These are phyloP conservation scores for Pelvicachromis taeniatus DNA, from an alignment of 2,113 vertebrate genomes.

Conservation along the genomic window DNA sequence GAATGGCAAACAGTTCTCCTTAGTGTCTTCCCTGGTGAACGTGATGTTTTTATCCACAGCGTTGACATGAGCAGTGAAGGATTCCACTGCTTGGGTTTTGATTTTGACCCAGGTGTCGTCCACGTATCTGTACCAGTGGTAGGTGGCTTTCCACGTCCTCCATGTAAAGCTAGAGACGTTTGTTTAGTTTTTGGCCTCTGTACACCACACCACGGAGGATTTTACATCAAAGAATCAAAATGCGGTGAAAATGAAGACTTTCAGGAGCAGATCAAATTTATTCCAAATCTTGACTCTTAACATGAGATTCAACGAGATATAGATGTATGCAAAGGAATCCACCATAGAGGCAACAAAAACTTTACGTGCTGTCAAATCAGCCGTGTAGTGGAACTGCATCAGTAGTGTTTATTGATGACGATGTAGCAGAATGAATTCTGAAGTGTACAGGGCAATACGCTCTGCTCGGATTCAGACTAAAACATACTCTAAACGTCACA, in stretches of 20 bases:
- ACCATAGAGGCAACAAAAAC: neutral
- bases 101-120: no score
- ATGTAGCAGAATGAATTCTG: neutral
- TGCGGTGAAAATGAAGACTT: neutral
- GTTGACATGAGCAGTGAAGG: no score
- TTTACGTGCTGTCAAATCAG: neutral
- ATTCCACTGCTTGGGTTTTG: no score
- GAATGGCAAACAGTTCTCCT: no score
- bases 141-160: no score
- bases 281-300: neutral
- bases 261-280: neutral
- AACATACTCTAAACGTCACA: neutral
- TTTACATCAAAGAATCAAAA: neutral
- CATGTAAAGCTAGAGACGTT: no score
- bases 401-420: neutral
- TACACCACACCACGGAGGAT: neutral
- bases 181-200: neutral
- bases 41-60: no score
- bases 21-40: no score
- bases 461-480: neutral
- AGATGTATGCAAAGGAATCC: neutral
- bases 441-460: neutral
- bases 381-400: neutral
- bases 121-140: no score
- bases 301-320: neutral